Conservation (phyloP, 2,888 invertebrate genomes). For the Hirtodrosophila confusa region DNA sequence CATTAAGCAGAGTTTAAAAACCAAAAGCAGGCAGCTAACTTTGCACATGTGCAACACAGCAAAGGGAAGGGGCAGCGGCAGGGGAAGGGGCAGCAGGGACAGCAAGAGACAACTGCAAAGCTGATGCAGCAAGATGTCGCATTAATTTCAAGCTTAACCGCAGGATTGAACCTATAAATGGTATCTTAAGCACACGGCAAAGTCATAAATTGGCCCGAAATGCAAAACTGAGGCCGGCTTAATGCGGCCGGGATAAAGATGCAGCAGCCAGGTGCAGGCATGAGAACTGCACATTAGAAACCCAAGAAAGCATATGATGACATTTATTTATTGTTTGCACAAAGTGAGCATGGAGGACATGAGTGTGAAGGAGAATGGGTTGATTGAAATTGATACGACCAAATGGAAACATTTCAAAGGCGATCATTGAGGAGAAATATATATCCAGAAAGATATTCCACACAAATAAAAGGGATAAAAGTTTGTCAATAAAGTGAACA, state of each 20-base stretch:
- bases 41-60: constrained; percentile 35
- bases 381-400: too few species aligned
- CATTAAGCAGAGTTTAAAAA: constrained; percentile 69
- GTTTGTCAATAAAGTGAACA: too few species aligned
- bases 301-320: constrained; percentile 11
- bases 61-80: not conserved
- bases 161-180: constrained; percentile 54
- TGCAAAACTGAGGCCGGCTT: constrained; percentile 24
- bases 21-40: constrained; percentile 24
- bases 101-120: constrained; percentile 34
- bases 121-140: constrained; percentile 58
- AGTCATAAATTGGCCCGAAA: constrained; percentile 55
- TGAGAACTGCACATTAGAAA: constrained; percentile 29
- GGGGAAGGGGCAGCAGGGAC: not conserved
- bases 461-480: not conserved
- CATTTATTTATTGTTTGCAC: constrained; percentile 49
- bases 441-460: not conserved
- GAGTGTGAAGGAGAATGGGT: not conserved
- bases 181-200: constrained; percentile 60
- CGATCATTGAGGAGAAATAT: too few species aligned
- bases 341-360: constrained; percentile 11
- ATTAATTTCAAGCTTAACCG: constrained; percentile 69
- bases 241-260: constrained; percentile 41
- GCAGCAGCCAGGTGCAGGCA: constrained; percentile 41
- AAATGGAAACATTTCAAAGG: too few species aligned